phyloP scores from a whole-genome alignment of 2,113 vertebrate genomes.

The Grantiella picta region DNA sequence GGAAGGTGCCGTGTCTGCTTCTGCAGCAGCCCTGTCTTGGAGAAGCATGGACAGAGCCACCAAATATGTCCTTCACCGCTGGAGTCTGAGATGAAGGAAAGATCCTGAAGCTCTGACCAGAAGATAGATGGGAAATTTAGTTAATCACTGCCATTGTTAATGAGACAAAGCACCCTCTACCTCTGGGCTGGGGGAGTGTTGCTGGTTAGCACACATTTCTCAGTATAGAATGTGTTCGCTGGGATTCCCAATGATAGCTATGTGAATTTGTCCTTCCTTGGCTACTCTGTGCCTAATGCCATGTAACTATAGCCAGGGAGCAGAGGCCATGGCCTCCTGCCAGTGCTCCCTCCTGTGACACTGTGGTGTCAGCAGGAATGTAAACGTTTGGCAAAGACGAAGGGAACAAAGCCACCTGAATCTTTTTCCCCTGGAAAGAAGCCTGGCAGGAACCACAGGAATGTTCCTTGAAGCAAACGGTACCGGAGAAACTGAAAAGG shows the following conservation, averaged over 20 bases:
- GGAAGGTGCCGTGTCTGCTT: background rate
- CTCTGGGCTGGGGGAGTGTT: background rate
- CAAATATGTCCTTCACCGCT: background rate
- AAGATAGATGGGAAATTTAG: background rate
- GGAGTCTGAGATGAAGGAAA: background rate
- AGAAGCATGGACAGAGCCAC: background rate
- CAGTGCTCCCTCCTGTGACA: background rate
- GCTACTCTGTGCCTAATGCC: background rate
- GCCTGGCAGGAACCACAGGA: slow-evolving; percentile 42
- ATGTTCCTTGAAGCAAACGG: slow-evolving; percentile 9
- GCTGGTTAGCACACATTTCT: background rate
- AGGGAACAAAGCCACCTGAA: slow-evolving; percentile 52
- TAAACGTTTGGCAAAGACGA: slow-evolving; percentile 29
- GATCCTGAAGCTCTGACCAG: background rate
- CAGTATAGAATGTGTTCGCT: background rate
- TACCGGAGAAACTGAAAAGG: background rate
- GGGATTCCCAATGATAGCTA: background rate
- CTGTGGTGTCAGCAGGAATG: background rate
- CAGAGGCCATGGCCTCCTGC: background rate
- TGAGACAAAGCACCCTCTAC: background rate
- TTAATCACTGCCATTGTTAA: background rate
- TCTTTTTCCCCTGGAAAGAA: slow-evolving; percentile 27
- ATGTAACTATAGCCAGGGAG: background rate
- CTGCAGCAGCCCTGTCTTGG: background rate
- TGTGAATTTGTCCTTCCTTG: background rate